Conservation (phyloP, 1,140 invertebrate genomes). For the Drosophila sulfurigaster region DNA sequence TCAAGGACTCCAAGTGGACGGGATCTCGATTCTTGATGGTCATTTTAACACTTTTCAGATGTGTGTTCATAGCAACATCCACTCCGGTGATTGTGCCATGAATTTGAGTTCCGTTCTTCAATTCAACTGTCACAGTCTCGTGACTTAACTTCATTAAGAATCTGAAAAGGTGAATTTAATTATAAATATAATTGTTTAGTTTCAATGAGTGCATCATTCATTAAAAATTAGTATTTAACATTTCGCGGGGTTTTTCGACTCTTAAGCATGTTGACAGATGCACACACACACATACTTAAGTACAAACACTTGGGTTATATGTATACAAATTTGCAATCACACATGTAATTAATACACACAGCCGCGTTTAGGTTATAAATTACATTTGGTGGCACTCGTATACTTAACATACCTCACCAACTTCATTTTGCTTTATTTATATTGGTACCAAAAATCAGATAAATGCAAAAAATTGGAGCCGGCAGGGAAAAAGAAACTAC, state of each 20-base stretch:
- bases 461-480: conserved; percentile 25
- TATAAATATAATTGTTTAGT: no score
- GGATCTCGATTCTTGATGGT: conserved; percentile 98
- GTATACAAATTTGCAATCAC: conserved; percentile 10
- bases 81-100: conserved; percentile 99
- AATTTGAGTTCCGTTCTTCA: conserved; percentile 99
- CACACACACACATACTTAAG: neutral
- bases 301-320: neutral
- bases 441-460: conserved; percentile 8
- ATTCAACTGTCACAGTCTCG: conserved; percentile 99
- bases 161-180: conserved; percentile 85
- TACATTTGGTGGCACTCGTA: neutral
- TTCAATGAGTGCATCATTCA: no score
- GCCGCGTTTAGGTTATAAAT: neutral
- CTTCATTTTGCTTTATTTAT: conserved; percentile 32
- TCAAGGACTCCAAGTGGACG: conserved; percentile 96
- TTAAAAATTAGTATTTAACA: neutral
- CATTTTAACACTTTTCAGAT: conserved; percentile 99
- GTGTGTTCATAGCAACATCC: conserved; percentile 99
- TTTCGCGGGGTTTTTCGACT: conserved; percentile 11
- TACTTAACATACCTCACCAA: conserved; percentile 43
- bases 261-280: neutral
- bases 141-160: conserved; percentile 99
- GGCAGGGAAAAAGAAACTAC: conserved; percentile 17
- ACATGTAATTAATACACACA: conserved; percentile 2